These are phyloP conservation scores for Galaxea fascicularis DNA, from an alignment of 92 coral and sea anemone genomes.

Conservation along the genomic window DNA sequence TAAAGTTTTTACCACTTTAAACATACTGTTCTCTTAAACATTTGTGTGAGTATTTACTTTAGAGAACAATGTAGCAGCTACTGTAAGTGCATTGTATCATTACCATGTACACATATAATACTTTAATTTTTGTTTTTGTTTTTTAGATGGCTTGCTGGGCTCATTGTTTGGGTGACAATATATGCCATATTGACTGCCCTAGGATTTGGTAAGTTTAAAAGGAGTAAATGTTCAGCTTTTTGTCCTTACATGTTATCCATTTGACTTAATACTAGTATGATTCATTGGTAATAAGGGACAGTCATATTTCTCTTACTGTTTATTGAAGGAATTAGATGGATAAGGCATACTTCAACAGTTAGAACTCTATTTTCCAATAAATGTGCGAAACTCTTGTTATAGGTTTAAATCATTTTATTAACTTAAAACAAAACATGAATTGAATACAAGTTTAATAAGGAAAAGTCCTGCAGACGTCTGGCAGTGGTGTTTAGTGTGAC, in stretches of 20 bases:
- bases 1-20: no score
- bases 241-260: not conserved
- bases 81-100: not conserved
- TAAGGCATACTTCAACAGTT: no score
- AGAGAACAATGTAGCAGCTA: not conserved
- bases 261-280: not conserved
- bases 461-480: no score
- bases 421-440: no score
- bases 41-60: not conserved
- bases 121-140: not conserved
- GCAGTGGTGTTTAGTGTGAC: no score
- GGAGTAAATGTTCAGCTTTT: not conserved
- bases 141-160: conserved; percentile 93
- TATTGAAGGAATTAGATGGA: no score
- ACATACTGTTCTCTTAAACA: not conserved
- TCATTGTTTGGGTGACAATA: conserved; percentile 92
- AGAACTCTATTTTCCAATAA: no score
- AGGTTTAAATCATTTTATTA: no score
- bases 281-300: not conserved
- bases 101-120: not conserved
- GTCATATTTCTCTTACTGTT: no score
- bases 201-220: conserved; percentile 81
- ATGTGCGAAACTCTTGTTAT: no score
- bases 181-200: conserved; percentile 89
- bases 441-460: no score